phyloP scores from a whole-genome alignment of 2,113 vertebrate genomes.

The Melanocharis versteri region DNA sequence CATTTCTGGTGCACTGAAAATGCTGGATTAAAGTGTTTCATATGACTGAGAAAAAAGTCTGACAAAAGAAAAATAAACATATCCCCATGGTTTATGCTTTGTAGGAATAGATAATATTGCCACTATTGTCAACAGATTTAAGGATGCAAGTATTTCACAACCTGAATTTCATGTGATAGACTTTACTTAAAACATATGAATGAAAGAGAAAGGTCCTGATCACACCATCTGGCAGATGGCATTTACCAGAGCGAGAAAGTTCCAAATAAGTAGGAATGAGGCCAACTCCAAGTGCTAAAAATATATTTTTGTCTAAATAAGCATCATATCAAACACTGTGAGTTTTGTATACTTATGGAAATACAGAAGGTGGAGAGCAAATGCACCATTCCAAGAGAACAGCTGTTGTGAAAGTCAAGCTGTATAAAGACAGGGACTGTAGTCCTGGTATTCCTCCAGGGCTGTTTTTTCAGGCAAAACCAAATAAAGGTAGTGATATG shows the following conservation, averaged over 20 bases:
- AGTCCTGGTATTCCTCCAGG: not conserved
- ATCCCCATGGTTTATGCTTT: not conserved
- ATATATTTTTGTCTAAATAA: not conserved
- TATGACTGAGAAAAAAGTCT: not conserved
- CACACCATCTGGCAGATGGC: not conserved
- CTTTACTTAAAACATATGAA: constrained; percentile 1
- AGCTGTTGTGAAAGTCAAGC: not conserved
- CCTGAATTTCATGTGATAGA: not conserved
- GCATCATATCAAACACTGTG: not conserved
- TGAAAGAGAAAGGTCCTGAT: not conserved
- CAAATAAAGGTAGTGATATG: not conserved
- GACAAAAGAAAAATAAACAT: not conserved
- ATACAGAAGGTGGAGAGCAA: not conserved
- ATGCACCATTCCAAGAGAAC: not conserved
- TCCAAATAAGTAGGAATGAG: not conserved
- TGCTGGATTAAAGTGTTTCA: not conserved
- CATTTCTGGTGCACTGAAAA: not conserved
- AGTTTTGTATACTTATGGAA: not conserved
- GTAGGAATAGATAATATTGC: not conserved
- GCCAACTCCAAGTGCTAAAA: not conserved
- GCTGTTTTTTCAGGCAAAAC: not conserved
- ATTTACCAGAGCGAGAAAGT: not conserved
- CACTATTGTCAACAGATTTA: not conserved
- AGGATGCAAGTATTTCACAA: not conserved
- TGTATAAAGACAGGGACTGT: not conserved